Percentiles rank a stretch among this genome's conserved stretches.
phyloP scores from a whole-genome alignment of 2,797 vertebrate genomes.

The Sebastes kiyomatsui region DNA sequence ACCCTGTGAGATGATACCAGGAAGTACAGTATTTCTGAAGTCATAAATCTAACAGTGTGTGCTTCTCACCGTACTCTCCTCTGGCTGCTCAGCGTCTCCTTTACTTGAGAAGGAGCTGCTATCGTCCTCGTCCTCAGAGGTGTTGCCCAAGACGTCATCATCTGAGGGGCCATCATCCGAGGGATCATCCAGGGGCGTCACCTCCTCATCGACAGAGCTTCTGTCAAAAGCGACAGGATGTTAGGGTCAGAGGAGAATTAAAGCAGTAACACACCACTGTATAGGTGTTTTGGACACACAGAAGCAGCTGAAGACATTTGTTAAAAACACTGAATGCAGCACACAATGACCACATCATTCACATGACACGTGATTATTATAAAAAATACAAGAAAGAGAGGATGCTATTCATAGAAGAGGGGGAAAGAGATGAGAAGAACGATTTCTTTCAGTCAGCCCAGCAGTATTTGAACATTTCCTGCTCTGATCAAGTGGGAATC shows the following conservation, averaged over 20 bases:
- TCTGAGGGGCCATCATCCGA: conserved; percentile 79
- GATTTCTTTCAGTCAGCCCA: not conserved
- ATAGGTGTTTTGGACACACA: no score
- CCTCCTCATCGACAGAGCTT: conserved; percentile 59
- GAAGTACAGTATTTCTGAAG: conserved; percentile 11
- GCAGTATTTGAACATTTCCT: conserved; percentile 72
- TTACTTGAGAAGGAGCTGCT: conserved; percentile 90
- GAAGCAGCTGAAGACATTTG: not conserved
- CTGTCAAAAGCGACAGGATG: conserved; percentile 64
- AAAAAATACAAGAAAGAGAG: not conserved
- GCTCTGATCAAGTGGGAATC: conserved; percentile 44
- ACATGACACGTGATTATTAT: not conserved
- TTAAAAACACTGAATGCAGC: not conserved
- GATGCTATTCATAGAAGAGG: not conserved
- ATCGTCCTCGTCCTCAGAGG: conserved; percentile 86
- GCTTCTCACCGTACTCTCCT: conserved; percentile 82
- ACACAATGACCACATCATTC: not conserved
- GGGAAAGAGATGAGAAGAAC: not conserved
- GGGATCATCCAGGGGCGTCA: conserved; percentile 66
- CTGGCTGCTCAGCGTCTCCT: conserved; percentile 84
- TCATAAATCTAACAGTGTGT: not conserved
- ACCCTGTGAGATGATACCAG: not conserved
- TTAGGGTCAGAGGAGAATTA: not conserved
- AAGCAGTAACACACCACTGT: no score
- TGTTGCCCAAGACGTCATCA: conserved; percentile 79